These are phyloP conservation scores for Mus spretus DNA, from an alignment of 2,797 vertebrate genomes.

Conservation along the genomic window DNA sequence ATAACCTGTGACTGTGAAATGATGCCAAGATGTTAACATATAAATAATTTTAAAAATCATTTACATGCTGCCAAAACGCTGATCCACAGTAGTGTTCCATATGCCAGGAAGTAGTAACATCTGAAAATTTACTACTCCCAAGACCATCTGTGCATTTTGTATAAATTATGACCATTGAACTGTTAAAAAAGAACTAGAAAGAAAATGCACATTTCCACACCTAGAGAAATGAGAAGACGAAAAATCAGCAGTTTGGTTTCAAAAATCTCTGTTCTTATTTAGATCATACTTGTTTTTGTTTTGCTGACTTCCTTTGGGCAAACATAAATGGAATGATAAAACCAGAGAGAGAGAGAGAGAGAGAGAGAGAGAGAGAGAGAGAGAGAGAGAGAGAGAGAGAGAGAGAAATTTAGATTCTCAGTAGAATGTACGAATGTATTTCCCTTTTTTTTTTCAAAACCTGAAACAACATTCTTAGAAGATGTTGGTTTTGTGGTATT, in stretches of 20 bases:
- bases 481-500: constrained; percentile 74
- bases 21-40: constrained; percentile 70
- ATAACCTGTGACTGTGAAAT: constrained; percentile 45
- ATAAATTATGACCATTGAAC: constrained; percentile 75
- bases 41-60: constrained; percentile 80
- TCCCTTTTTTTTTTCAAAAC: background rate
- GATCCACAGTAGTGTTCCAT: constrained; percentile 67
- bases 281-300: constrained; percentile 71
- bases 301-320: constrained; percentile 74
- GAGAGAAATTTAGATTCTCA: constrained; percentile 57
- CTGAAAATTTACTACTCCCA: constrained; percentile 76
- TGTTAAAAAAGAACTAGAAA: constrained; percentile 76
- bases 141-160: constrained; percentile 80
- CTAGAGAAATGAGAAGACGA: constrained; percentile 62
- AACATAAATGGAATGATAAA: constrained; percentile 74
- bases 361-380: too few relatives aligned
- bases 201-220: constrained; percentile 68
- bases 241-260: constrained; percentile 62
- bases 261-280: constrained; percentile 66
- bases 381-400: too few relatives aligned
- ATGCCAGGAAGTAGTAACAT: constrained; percentile 77
- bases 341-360: background rate
- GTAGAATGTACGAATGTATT: constrained; percentile 67
- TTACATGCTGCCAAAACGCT: constrained; percentile 78
- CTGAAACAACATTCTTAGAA: constrained; percentile 63